Conservation (phyloP, 1,140 invertebrate species). For the Patella vulgata region DNA sequence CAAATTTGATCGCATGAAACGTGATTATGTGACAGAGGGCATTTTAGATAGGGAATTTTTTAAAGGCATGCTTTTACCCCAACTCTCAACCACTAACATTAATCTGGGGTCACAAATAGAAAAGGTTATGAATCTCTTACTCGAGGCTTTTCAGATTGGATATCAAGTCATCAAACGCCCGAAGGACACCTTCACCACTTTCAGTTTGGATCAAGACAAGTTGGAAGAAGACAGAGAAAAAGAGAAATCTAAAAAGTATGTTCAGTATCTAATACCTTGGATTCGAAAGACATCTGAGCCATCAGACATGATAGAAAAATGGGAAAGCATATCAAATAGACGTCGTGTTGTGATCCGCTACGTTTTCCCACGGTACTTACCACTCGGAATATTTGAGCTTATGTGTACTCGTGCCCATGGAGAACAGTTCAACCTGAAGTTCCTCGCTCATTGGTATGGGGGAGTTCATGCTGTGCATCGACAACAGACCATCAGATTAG, state of each 20-base stretch:
- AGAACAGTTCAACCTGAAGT: constrained; percentile 41
- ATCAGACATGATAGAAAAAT: constrained; percentile 31
- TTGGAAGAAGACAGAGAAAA: constrained; percentile 23
- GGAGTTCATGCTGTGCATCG: constrained; percentile 55
- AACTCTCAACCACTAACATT: constrained; percentile 45
- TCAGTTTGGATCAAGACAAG: constrained; percentile 21
- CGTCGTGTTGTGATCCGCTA: constrained; percentile 30
- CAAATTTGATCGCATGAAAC: constrained; percentile 51
- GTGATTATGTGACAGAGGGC: constrained; percentile 48
- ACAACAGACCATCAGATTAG: constrained; percentile 38
- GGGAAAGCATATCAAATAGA: constrained; percentile 21
- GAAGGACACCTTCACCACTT: constrained; percentile 19
- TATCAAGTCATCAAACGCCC: constrained; percentile 46
- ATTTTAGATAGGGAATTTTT: constrained; percentile 58
- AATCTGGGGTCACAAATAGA: constrained; percentile 39
- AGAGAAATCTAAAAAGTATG: constrained; percentile 24
- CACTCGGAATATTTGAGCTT: constrained; percentile 58
- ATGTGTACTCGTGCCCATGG: constrained; percentile 45
- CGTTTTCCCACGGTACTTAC: constrained; percentile 55
- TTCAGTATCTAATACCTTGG: constrained; percentile 47
- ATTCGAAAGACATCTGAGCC: constrained; percentile 38
- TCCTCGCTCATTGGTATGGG: constrained; percentile 55
- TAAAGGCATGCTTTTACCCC: constrained; percentile 41
- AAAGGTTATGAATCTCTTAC: constrained; percentile 42
- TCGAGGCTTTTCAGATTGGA: constrained; percentile 50